Evolutionary conservation across 2,888 invertebrate genomes (phyloP), one percentile per base, ranked within the genome.

Genomic region (Orchesellides sinensis): DNA sequence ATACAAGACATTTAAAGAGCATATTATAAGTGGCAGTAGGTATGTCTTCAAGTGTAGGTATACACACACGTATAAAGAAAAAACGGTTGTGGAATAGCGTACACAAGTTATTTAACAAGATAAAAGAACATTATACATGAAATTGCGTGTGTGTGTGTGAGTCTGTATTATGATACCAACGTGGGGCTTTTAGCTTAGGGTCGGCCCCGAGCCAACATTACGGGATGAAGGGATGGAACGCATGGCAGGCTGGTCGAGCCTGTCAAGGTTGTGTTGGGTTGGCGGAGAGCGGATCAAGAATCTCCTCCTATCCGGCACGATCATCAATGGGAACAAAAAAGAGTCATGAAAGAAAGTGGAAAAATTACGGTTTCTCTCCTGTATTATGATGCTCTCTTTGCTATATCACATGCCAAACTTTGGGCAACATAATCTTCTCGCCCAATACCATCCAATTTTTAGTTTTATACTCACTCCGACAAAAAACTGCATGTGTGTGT

Each of bases 271-370:
- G 84, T 86, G 85, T 81, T 80, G 88, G 88, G 88, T 88, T 88
- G 88, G 88, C 86, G 84, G 82, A 83, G 85, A 86, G 85, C 84
- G 83, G 83, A 87, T 86, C 86, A 83, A 83, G 85, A 88, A 87
- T 88, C 88, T 88, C 88, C 88, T 87, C 88, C 88, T 86, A 88
- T 88, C 86, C 87, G 75, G 77, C 87, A 85, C 87, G 86, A 85
- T 86, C 85, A 87, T 87, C 88, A 87, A 88, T 87, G 88, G 87
- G 87, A 87, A 88, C 86, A 87, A 88, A 87, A 87, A 87, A 83
- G 74, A 83, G 83, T 63, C 80, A 80, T 59, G 83, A 84, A 84
- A 86, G 84, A 85, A 85, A 86, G 83, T 80, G 54, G 78, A 81
- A 84, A 85, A 85, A 87, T 87, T 87, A 86, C 81, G 82, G 83